These are phyloP conservation scores for Hybognathus amarus DNA, from an alignment of 2,797 vertebrate species.

Conservation along the genomic window DNA sequence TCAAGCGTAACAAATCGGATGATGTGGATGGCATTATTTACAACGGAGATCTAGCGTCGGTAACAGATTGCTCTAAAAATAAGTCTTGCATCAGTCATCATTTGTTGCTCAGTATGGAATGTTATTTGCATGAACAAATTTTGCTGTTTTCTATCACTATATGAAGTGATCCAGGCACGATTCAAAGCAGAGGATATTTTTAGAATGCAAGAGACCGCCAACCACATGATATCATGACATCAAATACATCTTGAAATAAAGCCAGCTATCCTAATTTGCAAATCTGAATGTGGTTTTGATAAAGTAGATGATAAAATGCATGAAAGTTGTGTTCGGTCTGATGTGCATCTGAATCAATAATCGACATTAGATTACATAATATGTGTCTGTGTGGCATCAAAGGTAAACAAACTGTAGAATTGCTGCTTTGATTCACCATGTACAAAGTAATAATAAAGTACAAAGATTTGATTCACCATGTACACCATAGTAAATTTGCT, in stretches of 20 bases:
- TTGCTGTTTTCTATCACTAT: slow-evolving; percentile 16
- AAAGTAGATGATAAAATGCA: not conserved
- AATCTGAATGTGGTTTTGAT: slow-evolving; percentile 1
- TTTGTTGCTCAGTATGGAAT: slow-evolving; percentile 42
- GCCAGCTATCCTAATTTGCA: not conserved
- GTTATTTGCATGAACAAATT: slow-evolving; percentile 51
- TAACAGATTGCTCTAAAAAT: slow-evolving; percentile 70
- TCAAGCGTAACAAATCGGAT: slow-evolving; percentile 56
- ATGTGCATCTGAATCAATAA: not conserved
- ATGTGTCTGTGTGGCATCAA: not conserved
- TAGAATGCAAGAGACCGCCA: not conserved
- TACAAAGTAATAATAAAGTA: no score
- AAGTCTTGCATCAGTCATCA: slow-evolving; percentile 42
- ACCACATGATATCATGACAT: not conserved
- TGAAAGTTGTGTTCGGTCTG: not conserved
- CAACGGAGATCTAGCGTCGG: slow-evolving; percentile 59
- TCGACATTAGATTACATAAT: not conserved
- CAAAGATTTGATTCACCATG: not conserved
- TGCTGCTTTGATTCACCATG: not conserved
- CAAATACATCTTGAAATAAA: not conserved
- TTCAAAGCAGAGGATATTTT: slow-evolving; percentile 39
- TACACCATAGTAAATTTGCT: not conserved
- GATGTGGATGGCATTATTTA: slow-evolving; percentile 60
- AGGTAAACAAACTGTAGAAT: not conserved
- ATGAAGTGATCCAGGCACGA: slow-evolving; percentile 48